A percentile compares a stretch with the other conserved stretches of the same genome.
phyloP scores from a whole-genome alignment of 2,888 invertebrate genomes.

The Yponomeuta cagnagella region DNA sequence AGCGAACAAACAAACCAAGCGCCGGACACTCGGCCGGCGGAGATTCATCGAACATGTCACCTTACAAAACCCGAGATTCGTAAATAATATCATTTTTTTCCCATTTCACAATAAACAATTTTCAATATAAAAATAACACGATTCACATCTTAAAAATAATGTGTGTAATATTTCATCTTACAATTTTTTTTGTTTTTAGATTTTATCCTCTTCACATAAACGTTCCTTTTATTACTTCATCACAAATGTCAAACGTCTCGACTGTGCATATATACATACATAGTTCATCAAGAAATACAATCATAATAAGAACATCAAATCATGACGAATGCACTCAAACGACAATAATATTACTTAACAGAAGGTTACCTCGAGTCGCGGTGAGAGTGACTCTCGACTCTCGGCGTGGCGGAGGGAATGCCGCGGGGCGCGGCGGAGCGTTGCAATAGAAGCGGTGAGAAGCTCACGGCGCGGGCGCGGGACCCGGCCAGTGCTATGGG shows the following conservation, averaged over 20 bases:
- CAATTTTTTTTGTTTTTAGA: conserved; percentile 29
- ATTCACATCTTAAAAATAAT: conserved; percentile 53
- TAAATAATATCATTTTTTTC: conserved; percentile 29
- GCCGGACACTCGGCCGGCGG: conserved; percentile 20
- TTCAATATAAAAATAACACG: conserved; percentile 67
- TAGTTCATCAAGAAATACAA: conserved; percentile 41
- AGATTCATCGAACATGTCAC: conserved; percentile 29
- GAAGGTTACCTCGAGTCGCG: conserved; percentile 27
- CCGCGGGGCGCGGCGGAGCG: conserved; percentile 31
- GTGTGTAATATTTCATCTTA: conserved; percentile 39
- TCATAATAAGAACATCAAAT: conserved; percentile 15
- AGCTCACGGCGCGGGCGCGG: conserved; percentile 55
- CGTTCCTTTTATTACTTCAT: conserved; percentile 30
- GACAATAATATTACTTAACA: conserved; percentile 23
- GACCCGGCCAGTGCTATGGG: conserved; percentile 24
- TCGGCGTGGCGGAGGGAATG: background rate
- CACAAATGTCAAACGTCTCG: conserved; percentile 60
- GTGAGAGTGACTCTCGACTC: background rate
- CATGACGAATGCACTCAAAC: background rate
- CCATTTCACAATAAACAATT: conserved; percentile 34
- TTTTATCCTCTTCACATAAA: background rate
- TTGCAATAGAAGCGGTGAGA: conserved; percentile 66
- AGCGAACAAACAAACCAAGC: background rate
- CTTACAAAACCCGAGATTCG: conserved; percentile 24
- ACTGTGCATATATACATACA: conserved; percentile 71